Conservation (phyloP, 2,797 vertebrate genomes). For the Pantherophis alleghaniensis region DNA sequence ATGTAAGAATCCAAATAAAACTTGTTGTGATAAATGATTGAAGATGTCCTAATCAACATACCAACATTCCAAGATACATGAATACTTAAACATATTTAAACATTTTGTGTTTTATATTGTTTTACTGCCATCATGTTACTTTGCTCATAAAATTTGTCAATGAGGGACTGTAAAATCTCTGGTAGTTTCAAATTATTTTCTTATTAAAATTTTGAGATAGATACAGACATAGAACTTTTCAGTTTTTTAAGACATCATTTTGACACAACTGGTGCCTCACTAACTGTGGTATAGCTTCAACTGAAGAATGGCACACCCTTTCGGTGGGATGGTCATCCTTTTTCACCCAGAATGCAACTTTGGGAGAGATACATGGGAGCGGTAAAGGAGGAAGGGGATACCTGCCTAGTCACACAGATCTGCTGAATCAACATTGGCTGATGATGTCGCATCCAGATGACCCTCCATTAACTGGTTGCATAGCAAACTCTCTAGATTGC, state of each 20-base stretch:
- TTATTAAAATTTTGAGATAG: background rate
- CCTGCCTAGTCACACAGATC: background rate
- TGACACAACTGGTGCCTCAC: background rate
- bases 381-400: background rate
- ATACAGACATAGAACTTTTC: background rate
- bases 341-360: background rate
- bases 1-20: background rate
- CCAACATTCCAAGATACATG: background rate
- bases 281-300: background rate
- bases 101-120: background rate
- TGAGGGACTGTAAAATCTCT: background rate
- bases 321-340: background rate
- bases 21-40: background rate
- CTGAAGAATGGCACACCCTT: background rate
- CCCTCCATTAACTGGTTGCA: background rate
- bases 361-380: background rate
- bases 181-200: background rate
- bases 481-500: background rate
- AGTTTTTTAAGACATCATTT: background rate
- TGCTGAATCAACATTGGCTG: background rate
- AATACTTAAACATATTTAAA: background rate
- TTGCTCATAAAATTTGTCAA: background rate
- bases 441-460: background rate
- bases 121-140: background rate
- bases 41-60: background rate